Evolutionary conservation across 2,113 vertebrate species (phyloP).

Genomic region (Acrocephalus kingi): DNA sequence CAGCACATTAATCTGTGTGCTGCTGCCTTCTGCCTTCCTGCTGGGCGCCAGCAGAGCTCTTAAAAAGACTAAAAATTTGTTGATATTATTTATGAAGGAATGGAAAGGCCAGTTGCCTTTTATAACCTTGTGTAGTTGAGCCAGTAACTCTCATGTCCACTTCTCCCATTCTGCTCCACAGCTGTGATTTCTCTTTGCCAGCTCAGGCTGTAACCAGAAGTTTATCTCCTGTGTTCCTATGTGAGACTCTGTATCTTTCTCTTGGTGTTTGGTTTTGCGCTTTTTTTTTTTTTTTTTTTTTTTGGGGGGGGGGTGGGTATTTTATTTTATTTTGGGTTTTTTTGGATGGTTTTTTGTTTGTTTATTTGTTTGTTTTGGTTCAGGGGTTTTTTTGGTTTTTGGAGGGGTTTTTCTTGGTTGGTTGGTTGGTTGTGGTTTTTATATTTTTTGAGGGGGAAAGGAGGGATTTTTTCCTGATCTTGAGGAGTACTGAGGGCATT

Average conservation of each 20-base stretch:
- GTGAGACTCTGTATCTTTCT: neutral
- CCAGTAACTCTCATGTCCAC: neutral
- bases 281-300: too few relatives aligned
- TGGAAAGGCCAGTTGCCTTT: neutral
- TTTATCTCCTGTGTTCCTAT: neutral
- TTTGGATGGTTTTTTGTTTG: neutral
- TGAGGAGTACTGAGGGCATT: neutral
- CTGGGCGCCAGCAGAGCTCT: neutral
- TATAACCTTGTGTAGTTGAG: neutral
- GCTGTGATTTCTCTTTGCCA: neutral
- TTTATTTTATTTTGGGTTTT: too few relatives aligned
- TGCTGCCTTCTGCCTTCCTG: neutral
- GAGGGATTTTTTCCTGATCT: fast-evolving
- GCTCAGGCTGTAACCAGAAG: neutral
- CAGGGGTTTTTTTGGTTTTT: too few relatives aligned
- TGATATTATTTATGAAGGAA: neutral
- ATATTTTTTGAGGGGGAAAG: neutral
- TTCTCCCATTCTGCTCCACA: neutral
- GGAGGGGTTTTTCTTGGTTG: too few relatives aligned
- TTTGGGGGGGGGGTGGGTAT: too few relatives aligned
- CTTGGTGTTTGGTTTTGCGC: neutral
- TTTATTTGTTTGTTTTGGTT: too few relatives aligned
- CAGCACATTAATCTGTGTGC: neutral
- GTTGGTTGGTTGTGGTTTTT: fast-evolving
- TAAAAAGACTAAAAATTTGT: neutral